Percentiles rank a stretch among this genome's conserved stretches.
Conservation (phyloP, 2,113 vertebrate genomes). For the Piprites chloris region DNA sequence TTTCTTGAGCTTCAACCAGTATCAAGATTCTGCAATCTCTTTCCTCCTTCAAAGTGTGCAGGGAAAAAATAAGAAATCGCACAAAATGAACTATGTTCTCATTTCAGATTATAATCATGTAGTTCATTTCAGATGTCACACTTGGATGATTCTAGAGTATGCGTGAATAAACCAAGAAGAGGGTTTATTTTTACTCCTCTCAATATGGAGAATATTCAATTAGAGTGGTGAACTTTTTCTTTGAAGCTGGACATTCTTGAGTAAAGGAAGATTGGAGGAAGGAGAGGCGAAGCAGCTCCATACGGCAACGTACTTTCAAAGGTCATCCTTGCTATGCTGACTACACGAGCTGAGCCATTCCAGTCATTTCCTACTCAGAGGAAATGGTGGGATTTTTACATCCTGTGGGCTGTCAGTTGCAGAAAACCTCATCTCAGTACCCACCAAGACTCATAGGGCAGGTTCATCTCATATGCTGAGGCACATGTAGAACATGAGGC, state of each 20-base stretch:
- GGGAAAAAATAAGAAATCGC: background rate
- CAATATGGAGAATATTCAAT: conserved; percentile 21
- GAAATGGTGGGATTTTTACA: background rate
- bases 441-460: background rate
- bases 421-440: background rate
- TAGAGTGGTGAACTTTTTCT: conserved; percentile 3
- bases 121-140: conserved; percentile 15
- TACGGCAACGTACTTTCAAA: background rate
- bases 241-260: conserved; percentile 7
- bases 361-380: background rate
- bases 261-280: background rate
- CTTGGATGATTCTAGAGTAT: background rate
- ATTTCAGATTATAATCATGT: conserved; percentile 34
- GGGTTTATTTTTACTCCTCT: conserved; percentile 37
- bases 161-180: conserved; percentile 11
- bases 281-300: background rate
- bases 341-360: background rate
- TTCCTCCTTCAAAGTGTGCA: background rate
- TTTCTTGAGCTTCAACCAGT: conserved; percentile 11
- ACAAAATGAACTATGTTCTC: conserved; percentile 27
- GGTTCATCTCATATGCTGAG: background rate
- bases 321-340: background rate
- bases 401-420: background rate
- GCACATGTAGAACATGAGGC: background rate
- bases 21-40: conserved; percentile 23